phyloP scores from a whole-genome alignment of 2,113 vertebrate species.

The Callipepla californica region DNA sequence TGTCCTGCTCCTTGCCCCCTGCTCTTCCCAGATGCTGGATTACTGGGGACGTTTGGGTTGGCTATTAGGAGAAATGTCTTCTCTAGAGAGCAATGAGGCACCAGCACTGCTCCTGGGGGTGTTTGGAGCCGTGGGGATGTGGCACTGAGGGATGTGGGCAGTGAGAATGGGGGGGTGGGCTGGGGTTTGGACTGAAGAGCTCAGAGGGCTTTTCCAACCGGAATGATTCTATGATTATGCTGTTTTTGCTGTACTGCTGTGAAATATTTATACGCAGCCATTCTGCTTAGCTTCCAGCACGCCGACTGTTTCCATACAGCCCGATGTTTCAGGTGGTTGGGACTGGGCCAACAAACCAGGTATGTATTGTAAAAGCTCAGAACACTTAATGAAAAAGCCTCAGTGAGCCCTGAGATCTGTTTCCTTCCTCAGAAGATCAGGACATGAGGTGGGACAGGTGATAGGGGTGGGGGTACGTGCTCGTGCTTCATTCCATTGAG shows the following conservation, averaged over 20 bases:
- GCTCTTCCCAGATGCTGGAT: background rate
- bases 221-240: background rate
- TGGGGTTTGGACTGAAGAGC: too few relatives aligned
- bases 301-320: conserved; percentile 92
- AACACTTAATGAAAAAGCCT: background rate
- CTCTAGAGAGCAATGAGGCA: too few relatives aligned
- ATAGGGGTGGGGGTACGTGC: background rate
- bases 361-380: conserved; percentile 9
- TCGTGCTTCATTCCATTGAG: background rate
- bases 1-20: background rate
- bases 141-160: too few relatives aligned
- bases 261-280: background rate
- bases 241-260: background rate
- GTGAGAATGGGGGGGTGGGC: too few relatives aligned
- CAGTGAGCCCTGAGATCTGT: background rate
- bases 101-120: too few relatives aligned
- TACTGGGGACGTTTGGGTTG: too few relatives aligned
- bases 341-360: conserved; percentile 90
- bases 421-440: too few relatives aligned
- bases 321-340: conserved; percentile 90
- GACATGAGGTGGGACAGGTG: background rate
- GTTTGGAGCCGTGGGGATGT: too few relatives aligned
- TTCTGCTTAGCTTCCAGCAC: conserved; percentile 78
- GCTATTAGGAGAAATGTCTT: too few relatives aligned
- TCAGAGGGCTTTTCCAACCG: too few relatives aligned